Evolutionary conservation across 2,797 vertebrate genomes (phyloP).

Genomic region (Danio jaintianensis): DNA sequence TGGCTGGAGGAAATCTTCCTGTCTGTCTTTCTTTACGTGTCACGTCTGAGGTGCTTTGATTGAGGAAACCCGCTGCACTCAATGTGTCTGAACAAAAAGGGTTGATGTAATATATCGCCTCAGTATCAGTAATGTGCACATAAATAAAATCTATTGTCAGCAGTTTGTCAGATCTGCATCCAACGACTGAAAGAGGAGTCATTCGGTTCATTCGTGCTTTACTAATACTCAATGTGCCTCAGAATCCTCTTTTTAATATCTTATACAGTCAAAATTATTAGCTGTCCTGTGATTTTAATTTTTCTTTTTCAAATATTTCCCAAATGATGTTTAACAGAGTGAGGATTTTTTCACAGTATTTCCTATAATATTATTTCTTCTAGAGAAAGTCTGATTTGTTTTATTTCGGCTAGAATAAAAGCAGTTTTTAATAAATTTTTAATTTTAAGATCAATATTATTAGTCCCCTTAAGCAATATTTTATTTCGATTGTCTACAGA

Average conservation of each 20-base stretch:
- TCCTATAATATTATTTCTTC: too few species aligned
- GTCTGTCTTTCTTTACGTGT: not conserved
- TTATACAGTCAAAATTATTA: too few species aligned
- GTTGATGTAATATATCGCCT: not conserved
- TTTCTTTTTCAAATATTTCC: too few species aligned
- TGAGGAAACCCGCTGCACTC: not conserved
- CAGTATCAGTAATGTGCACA: not conserved
- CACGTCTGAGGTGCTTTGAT: conserved; percentile 7
- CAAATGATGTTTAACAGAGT: too few species aligned
- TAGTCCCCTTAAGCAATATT: too few species aligned
- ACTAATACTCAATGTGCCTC: not conserved
- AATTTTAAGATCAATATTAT: too few species aligned
- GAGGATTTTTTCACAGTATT: too few species aligned
- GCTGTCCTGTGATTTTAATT: too few species aligned
- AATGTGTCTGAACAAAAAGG: conserved; percentile 9
- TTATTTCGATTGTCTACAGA: too few species aligned
- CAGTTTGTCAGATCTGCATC: not conserved
- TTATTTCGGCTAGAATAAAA: too few species aligned
- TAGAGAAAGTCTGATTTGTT: too few species aligned
- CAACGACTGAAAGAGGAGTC: not conserved
- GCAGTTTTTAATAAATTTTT: too few species aligned
- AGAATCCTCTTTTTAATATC: not conserved
- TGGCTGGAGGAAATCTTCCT: not conserved
- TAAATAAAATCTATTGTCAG: conserved; percentile 16
- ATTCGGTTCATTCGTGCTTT: not conserved